Percentiles rank a stretch among this genome's conserved stretches.
These are phyloP conservation scores for Sylvia borin DNA, from an alignment of 2,797 vertebrate genomes.

Conservation along the genomic window DNA sequence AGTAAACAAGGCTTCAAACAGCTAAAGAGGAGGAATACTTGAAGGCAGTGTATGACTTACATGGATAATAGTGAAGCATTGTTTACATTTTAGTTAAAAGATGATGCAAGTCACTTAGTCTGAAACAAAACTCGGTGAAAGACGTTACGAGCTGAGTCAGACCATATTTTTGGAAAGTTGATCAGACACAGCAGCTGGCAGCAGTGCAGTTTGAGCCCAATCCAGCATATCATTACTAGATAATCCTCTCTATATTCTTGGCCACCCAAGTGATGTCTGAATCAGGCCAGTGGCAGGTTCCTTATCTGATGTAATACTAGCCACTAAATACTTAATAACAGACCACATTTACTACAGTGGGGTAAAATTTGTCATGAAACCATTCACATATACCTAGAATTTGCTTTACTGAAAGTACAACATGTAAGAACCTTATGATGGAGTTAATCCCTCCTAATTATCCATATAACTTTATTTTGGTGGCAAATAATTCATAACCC, in stretches of 20 bases:
- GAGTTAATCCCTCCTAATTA: background rate
- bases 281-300: background rate
- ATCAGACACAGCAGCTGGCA: constrained; percentile 26
- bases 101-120: background rate
- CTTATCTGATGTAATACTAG: background rate
- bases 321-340: background rate
- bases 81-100: background rate
- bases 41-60: background rate
- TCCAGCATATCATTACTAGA: background rate
- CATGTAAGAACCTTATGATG: background rate
- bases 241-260: background rate
- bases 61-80: background rate
- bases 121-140: constrained; percentile 51
- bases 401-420: background rate
- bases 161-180: constrained; percentile 51
- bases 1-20: constrained; percentile 13
- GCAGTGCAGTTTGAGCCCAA: background rate
- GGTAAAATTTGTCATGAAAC: background rate
- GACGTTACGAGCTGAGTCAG: constrained; percentile 28
- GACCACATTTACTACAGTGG: background rate
- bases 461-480: background rate
- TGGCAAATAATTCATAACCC: background rate
- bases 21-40: background rate
- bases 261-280: background rate
- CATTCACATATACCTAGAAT: background rate